Evolutionary conservation across 30 jellyfish, hydroid and myxozoan genomes (phyloP).

Genomic region (Turritopsis dohrnii): DNA sequence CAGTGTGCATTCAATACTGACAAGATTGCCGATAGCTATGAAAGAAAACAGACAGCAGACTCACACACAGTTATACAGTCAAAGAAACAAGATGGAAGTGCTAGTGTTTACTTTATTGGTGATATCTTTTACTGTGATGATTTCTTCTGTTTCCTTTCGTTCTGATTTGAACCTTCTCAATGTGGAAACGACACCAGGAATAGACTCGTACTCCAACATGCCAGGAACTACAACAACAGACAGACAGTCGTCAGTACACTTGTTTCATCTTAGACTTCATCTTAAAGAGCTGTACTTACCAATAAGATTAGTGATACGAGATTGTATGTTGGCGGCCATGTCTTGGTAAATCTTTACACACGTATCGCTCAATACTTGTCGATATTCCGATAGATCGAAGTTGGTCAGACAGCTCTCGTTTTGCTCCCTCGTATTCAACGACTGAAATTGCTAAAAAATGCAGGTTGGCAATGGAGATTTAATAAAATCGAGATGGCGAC

Average conservation of each 20-base stretch:
- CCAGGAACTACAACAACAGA: slow-evolving; percentile 68
- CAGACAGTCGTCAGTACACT: background rate
- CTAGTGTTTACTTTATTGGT: slow-evolving; percentile 65
- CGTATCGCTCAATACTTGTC: slow-evolving; percentile 85
- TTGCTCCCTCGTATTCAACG: slow-evolving; percentile 83
- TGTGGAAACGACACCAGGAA: slow-evolving; percentile 91
- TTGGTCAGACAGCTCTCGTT: slow-evolving; percentile 68
- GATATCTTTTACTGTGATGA: slow-evolving; percentile 86
- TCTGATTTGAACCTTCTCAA: slow-evolving; percentile 62
- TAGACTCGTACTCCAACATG: slow-evolving; percentile 84
- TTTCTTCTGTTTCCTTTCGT: slow-evolving; percentile 58
- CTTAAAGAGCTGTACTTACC: slow-evolving; percentile 42
- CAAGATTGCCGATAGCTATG: slow-evolving; percentile 73
- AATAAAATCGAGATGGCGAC: no score
- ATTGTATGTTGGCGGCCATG: slow-evolving; percentile 70
- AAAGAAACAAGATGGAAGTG: background rate
- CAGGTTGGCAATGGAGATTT: no score
- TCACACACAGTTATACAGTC: background rate
- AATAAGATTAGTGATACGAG: slow-evolving; percentile 46
- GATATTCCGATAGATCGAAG: slow-evolving; percentile 86
- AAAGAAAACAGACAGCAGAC: background rate
- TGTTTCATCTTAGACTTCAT: no score
- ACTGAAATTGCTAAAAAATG: slow-evolving; percentile 60
- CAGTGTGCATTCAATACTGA: slow-evolving; percentile 94
- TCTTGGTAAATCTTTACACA: slow-evolving; percentile 85